A percentile compares a stretch with the other conserved stretches of the same genome.
These are phyloP conservation scores for Neomorphus geoffroyi DNA, from an alignment of 2,797 vertebrate genomes.

Conservation along the genomic window DNA sequence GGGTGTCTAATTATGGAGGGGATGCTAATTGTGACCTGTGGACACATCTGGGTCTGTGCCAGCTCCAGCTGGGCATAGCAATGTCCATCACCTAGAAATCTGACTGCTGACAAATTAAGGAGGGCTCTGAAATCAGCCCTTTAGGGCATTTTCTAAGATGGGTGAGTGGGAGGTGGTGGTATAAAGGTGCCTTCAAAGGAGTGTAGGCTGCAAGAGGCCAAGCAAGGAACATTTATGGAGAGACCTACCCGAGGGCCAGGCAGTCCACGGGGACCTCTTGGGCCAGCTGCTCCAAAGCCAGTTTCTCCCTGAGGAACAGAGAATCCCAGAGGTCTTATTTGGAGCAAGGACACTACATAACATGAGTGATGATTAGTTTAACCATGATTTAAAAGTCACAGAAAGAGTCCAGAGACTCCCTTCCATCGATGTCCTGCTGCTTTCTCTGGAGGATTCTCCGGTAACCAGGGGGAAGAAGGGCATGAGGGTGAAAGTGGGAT, in stretches of 20 bases:
- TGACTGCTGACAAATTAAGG: neutral
- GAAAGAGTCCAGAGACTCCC: neutral
- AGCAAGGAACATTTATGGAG: neutral
- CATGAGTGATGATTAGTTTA: neutral
- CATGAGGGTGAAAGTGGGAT: neutral
- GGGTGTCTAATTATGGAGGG: neutral
- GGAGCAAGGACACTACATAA: neutral
- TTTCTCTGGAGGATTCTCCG: neutral
- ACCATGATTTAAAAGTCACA: neutral
- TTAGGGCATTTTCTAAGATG: neutral
- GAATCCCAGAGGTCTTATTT: neutral
- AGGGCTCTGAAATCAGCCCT: neutral
- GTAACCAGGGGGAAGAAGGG: neutral
- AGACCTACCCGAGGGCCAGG: constrained; percentile 82
- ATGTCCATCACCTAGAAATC: neutral
- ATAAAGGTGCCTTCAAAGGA: neutral
- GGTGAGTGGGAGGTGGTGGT: too few relatives aligned
- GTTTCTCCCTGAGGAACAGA: constrained; percentile 79
- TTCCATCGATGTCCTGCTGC: neutral
- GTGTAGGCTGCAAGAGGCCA: neutral
- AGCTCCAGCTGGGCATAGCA: neutral
- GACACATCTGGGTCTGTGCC: neutral
- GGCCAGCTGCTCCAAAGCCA: constrained; percentile 80
- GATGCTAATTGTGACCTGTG: neutral
- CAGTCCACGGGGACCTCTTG: constrained; percentile 79